Evolutionary conservation across 2,888 invertebrate genomes (phyloP).

Genomic region (Tetropium fuscum): DNA sequence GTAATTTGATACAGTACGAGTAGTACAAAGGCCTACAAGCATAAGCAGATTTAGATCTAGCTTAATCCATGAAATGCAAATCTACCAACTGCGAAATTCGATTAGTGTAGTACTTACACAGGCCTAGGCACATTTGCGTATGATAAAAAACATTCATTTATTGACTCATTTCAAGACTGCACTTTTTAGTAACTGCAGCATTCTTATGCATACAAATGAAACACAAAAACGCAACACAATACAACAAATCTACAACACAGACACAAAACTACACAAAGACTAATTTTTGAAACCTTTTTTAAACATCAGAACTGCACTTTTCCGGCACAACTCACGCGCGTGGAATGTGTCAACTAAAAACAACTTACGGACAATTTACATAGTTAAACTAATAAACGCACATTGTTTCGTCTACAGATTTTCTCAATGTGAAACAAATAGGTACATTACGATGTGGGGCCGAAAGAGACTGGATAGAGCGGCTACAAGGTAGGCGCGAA

Average conservation of each 20-base stretch:
- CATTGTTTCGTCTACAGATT: background rate
- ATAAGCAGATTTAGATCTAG: no score
- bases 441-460: constrained; percentile 27
- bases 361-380: background rate
- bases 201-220: background rate
- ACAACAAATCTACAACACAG: constrained; percentile 5
- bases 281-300: constrained; percentile 5
- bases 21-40: no score
- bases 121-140: no score
- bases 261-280: constrained; percentile 10
- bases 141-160: background rate
- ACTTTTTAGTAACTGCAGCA: background rate
- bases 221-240: background rate
- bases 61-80: no score
- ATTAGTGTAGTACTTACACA: no score
- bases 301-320: constrained; percentile 15
- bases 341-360: constrained; percentile 3
- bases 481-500: constrained; percentile 2
- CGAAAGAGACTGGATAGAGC: constrained; percentile 22
- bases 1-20: no score
- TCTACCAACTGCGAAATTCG: no score
- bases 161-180: background rate
- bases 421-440: background rate
- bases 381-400: constrained; percentile 4
- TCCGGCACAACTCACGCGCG: background rate